Conservation (phyloP, 2,797 vertebrate genomes). For the Vireo griseus region DNA sequence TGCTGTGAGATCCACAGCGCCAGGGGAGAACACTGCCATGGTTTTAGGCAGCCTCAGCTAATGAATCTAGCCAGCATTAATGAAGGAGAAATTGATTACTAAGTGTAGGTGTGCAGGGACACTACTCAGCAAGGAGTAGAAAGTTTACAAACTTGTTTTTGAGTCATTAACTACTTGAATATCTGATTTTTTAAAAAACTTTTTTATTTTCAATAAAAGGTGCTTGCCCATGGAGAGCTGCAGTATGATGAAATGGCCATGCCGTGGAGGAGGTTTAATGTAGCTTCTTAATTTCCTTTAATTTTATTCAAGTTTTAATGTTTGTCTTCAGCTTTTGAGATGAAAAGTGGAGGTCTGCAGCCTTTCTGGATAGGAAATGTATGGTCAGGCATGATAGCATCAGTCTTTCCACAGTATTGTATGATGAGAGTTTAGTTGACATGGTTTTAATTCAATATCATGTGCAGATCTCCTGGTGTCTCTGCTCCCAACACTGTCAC, state of each 20-base stretch:
- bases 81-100: not conserved
- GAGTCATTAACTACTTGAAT: not conserved
- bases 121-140: not conserved
- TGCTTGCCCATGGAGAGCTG: not conserved
- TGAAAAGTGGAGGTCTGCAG: not conserved
- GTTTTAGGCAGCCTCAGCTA: not conserved
- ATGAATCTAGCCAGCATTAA: not conserved
- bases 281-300: not conserved
- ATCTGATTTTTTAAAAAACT: not conserved
- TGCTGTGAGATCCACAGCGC: not conserved
- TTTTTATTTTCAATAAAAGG: not conserved
- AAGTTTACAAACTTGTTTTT: not conserved
- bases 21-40: not conserved
- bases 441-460: not conserved
- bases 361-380: not conserved
- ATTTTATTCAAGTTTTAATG: not conserved
- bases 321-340: not conserved
- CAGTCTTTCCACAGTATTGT: not conserved
- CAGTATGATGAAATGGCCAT: not conserved
- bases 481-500: not conserved
- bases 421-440: not conserved
- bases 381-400: not conserved
- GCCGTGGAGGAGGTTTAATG: not conserved
- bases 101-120: not conserved
- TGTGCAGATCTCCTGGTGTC: fast-evolving